Evolutionary conservation across 2,888 invertebrate species (phyloP), one percentile per base, ranked within the genome.

Genomic region (Tachina fera): DNA sequence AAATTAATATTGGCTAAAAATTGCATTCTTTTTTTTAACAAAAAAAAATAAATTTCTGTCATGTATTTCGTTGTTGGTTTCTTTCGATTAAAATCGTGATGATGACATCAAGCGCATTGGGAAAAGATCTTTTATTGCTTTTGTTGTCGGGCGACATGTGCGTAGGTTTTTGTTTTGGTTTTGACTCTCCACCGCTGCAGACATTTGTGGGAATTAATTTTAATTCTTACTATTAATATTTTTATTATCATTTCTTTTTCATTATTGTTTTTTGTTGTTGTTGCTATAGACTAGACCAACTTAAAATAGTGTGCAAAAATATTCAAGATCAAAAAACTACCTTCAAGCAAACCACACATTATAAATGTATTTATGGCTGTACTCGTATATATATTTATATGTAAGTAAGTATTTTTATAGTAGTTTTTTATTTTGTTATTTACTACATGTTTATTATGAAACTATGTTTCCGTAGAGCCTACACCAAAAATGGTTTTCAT

Each of bases 91-190:
- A 39, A 39, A 67, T 65, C 16, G 13, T 61, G 60, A 76, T 76
- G 78, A 84, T 85, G 81, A 51, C 81, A 85, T 85, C 84, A 68
- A 70, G 71, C 31, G 60, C 63, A 51, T 77, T 65, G 49, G 10
- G 6, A 1, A 43, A 41, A 63, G 41, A 9, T 31, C 13, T 68
- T 13, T 71, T 63, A 9, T 47, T 49, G 3, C 9, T 51, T 51
- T 53, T 65, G n/a, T 68, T 70, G 19, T 39, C 56, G n/a, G 11
- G 41, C 43, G 13, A n/a, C 14, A 11, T 45, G 0, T 58, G 68
- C 43, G 85, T 85, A 70, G 85, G 85, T 22, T 85, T 74, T 78
- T 81, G 68, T 85, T 81, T 77, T 81, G 77, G 68, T 85, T 81
- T 81, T 49, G 13, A 61, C 68, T 58, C 63, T 70, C 77, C 63